Base-by-base conservation (phyloP, 2,797 vertebrate species). In the Microctenopoma steveboyesi region DNA sequence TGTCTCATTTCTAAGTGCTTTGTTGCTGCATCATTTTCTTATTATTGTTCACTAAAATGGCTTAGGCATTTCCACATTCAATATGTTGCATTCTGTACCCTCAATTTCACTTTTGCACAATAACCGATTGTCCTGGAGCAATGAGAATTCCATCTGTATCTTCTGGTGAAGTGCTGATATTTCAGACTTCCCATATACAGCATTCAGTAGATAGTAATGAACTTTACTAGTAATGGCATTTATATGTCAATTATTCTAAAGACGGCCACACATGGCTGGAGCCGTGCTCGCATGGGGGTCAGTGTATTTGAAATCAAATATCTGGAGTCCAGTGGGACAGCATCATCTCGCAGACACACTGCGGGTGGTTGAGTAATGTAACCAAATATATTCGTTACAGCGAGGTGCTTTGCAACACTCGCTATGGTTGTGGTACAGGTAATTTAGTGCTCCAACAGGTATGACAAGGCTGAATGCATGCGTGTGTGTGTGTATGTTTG, bases 391-490 rank as follows among this genome's bases (percentile, higher is more conserved):
- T 94, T 92, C 87, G 66, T 79, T 70, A 54, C 60, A 64, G 80
- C 64, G 56, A 85, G 88, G 86, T 83, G 92, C 86, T 81, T 82
- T 82, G 87, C 69, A 84, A 90, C 78, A 60, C 86, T 82, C 55
- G 69, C 76, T 68, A 82, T 78, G 84, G 69, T 72, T 62, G 84
- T 79, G 76, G 89, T 78, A 67, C 86, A 91, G 87, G 82, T 92
- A 90, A 93, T 94, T 93, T 92, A 86, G 82, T 86, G 90, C 91
- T 93, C 91, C 89, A 93, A 92, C 92, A 93, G 91, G 89, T 94
- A 90, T 92, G 89, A 93, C 91, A 91, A 89, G 70, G 78, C 39
- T 45, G 48, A 8, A 42, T 62, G 70, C 70, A 70, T 18, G 75
- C 67, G 54, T 76, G 28, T 77, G 59, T 63, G 39, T 64, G 64